A percentile compares a stretch with the other conserved stretches of the same genome.
phyloP scores from a whole-genome alignment of 2,888 invertebrate species.

The Ochlodes sylvanus region DNA sequence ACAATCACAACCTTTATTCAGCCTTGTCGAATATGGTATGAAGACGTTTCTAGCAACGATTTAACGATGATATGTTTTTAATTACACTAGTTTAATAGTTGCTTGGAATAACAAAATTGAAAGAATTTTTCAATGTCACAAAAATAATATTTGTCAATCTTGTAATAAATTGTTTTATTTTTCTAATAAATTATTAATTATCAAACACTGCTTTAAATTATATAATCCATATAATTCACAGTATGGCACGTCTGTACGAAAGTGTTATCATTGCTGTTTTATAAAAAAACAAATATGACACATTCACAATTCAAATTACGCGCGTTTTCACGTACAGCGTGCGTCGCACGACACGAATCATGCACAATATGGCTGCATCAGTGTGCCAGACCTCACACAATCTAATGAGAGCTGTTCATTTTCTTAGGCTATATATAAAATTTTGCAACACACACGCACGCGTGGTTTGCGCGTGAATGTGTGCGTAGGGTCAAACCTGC shows the following conservation, averaged over 20 bases:
- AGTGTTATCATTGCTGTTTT: constrained; percentile 40
- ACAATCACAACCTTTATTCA: constrained; percentile 40
- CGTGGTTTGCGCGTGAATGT: background rate
- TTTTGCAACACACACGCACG: constrained; percentile 39
- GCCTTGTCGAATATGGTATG: constrained; percentile 10
- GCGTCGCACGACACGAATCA: background rate
- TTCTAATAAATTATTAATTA: too few species aligned
- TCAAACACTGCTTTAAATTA: background rate
- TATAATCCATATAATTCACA: background rate
- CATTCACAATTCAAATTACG: constrained; percentile 40
- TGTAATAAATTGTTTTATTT: background rate
- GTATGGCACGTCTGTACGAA: constrained; percentile 29
- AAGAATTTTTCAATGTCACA: constrained; percentile 20
- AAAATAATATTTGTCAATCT: background rate
- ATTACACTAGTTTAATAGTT: constrained; percentile 33
- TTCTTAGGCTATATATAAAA: constrained; percentile 39
- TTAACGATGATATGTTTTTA: constrained; percentile 42
- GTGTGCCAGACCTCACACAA: constrained; percentile 33
- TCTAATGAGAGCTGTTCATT: constrained; percentile 32
- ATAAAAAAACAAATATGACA: constrained; percentile 42
- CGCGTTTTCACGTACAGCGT: constrained; percentile 30
- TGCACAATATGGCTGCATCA: constrained; percentile 39
- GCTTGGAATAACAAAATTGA: background rate
- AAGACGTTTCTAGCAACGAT: constrained; percentile 39
- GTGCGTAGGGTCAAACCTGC: constrained; percentile 36